These are phyloP conservation scores for Drosophila eohydei DNA, from an alignment of 2,888 invertebrate genomes.

Conservation along the genomic window DNA sequence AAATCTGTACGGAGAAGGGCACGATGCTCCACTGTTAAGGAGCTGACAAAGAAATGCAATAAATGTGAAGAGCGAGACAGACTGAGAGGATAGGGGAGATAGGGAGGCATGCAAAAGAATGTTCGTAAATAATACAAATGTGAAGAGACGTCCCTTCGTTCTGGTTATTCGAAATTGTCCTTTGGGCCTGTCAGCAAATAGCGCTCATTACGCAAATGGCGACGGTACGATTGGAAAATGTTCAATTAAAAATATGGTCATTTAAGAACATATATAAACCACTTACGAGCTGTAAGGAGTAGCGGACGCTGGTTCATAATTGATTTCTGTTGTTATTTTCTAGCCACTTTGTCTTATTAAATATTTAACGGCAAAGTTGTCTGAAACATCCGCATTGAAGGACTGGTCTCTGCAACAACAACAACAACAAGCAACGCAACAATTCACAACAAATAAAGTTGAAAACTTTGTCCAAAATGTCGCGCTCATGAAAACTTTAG, in stretches of 20 bases:
- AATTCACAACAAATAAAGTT: constrained; percentile 58
- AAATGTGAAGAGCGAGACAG: constrained; percentile 35
- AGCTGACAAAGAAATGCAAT: constrained; percentile 60
- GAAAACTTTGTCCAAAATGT: constrained; percentile 42
- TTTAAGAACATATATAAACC: constrained; percentile 46
- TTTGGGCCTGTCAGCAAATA: constrained; percentile 39
- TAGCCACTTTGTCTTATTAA: constrained; percentile 76
- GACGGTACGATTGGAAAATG: constrained; percentile 53
- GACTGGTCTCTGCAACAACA: constrained; percentile 33
- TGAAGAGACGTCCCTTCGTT: constrained; percentile 37
- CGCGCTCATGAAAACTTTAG: constrained; percentile 57
- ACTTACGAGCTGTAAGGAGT: constrained; percentile 49
- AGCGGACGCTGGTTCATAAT: constrained; percentile 52
- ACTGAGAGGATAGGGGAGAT: constrained; percentile 21
- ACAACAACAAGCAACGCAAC: constrained; percentile 17
- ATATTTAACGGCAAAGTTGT: constrained; percentile 76
- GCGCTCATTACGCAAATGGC: constrained; percentile 66
- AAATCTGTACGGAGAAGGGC: not conserved
- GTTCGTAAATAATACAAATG: constrained; percentile 67
- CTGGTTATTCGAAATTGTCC: constrained; percentile 39
- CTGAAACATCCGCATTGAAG: constrained; percentile 62
- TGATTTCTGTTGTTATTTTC: constrained; percentile 59
- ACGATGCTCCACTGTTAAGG: not conserved
- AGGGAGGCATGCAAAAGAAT: constrained; percentile 36
- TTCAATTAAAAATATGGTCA: constrained; percentile 75